Evolutionary conservation across 2,888 invertebrate species (phyloP), one percentile per base, ranked within the genome.

Genomic region (Coenonympha glycerion): DNA sequence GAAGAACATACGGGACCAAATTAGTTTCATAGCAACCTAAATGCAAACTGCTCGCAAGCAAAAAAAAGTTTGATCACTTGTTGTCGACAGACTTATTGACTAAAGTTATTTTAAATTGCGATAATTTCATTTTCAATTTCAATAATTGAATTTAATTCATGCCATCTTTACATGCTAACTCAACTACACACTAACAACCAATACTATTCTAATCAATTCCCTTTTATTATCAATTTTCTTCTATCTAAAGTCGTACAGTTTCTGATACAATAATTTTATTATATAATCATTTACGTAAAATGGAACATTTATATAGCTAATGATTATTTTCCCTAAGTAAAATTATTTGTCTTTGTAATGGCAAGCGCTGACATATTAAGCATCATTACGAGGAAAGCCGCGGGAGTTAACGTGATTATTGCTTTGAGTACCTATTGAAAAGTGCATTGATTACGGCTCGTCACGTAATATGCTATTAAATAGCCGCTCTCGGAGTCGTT

Each of bases 361-460:
- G 57, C 59, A 57, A 60, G 60, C 59, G 47, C 45, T 41, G 49
- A n/a, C n/a, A n/a, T n/a, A n/a, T n/a, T n/a, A n/a, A n/a, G n/a
- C n/a, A n/a, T n/a, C n/a, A n/a, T n/a, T n/a, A n/a, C n/a, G n/a
- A n/a, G n/a, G n/a, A n/a, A n/a, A n/a, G n/a, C n/a, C n/a, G n/a
- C n/a, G n/a, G n/a, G n/a, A n/a, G n/a, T n/a, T n/a, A n/a, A n/a
- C n/a, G n/a, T n/a, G n/a, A n/a, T n/a, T n/a, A n/a, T n/a, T n/a
- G n/a, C n/a, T n/a, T n/a, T n/a, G n/a, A n/a, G n/a, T n/a, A n/a
- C n/a, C n/a, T n/a, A n/a, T n/a, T n/a, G n/a, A n/a, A n/a, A n/a
- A n/a, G n/a, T n/a, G n/a, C n/a, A n/a, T n/a, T n/a, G n/a, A n/a
- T n/a, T n/a, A n/a, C n/a, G n/a, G n/a, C n/a, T n/a, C n/a, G n/a